Evolutionary conservation across 1,140 invertebrate species (phyloP).

Genomic region (Nymphalis io): DNA sequence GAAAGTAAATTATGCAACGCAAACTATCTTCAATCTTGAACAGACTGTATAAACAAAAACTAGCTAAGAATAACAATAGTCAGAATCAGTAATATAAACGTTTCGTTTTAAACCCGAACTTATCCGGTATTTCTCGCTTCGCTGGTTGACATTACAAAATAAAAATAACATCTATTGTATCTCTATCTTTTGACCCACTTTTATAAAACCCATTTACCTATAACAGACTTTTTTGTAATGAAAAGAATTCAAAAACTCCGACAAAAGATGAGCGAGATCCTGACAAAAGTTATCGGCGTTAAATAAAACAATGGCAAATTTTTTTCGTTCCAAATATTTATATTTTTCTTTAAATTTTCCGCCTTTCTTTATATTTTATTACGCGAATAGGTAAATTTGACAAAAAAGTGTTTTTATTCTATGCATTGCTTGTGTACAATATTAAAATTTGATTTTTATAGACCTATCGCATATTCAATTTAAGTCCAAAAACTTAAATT

Average conservation of each 20-base stretch:
- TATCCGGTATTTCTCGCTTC: background rate
- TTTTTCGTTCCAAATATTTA: background rate
- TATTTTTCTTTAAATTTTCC: background rate
- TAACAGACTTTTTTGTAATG: slow-evolving; percentile 16
- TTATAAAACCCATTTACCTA: slow-evolving; percentile 26
- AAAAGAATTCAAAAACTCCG: slow-evolving; percentile 17
- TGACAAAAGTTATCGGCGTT: slow-evolving; percentile 26
- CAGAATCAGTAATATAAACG: slow-evolving; percentile 14
- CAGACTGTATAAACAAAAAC: slow-evolving; percentile 4
- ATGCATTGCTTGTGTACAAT: too few relatives aligned
- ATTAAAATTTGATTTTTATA: too few relatives aligned
- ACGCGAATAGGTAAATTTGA: too few relatives aligned
- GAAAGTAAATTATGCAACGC: slow-evolving; percentile 1
- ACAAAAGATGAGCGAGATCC: slow-evolving; percentile 8
- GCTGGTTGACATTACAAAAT: slow-evolving; percentile 14
- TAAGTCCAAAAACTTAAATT: too few relatives aligned
- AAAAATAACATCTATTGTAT: slow-evolving; percentile 24
- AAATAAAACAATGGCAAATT: slow-evolving; percentile 6
- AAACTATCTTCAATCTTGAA: slow-evolving; percentile 14
- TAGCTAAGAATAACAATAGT: slow-evolving; percentile 19
- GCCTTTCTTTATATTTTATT: background rate
- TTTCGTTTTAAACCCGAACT: slow-evolving; percentile 13
- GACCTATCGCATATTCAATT: too few relatives aligned
- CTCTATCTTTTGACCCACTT: slow-evolving; percentile 17
- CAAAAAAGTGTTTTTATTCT: too few relatives aligned